Conservation (phyloP, 2,797 vertebrate genomes). For the Octomys mimax region DNA sequence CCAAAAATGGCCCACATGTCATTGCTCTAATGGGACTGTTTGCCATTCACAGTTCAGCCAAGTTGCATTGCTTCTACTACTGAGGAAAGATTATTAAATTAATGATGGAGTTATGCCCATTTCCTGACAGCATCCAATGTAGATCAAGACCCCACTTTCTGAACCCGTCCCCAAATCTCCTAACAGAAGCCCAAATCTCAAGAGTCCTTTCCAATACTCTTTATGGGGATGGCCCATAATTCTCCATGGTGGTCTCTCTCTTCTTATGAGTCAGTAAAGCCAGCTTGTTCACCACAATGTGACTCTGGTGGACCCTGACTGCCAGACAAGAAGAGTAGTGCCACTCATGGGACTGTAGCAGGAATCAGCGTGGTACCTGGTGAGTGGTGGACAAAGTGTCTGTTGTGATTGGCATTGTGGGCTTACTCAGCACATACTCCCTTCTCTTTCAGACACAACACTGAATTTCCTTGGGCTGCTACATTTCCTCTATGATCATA, state of each 20-base stretch:
- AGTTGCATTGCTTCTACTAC: not conserved
- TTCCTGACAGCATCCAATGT: not conserved
- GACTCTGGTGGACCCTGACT: not conserved
- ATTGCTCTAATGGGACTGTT: accelerated
- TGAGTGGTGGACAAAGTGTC: not conserved
- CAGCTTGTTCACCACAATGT: not conserved
- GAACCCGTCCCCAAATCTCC: not conserved
- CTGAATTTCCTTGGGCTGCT: not conserved
- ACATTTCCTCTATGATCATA: not conserved
- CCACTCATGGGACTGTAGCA: not conserved
- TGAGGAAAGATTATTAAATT: not conserved
- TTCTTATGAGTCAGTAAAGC: too few species aligned
- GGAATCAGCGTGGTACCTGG: not conserved
- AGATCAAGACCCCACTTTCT: not conserved
- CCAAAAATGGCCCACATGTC: not conserved
- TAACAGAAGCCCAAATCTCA: too few species aligned
- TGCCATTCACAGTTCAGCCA: not conserved
- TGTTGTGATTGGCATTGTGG: too few species aligned
- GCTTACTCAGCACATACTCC: not conserved
- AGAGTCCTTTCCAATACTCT: not conserved
- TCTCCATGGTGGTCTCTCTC: not conserved
- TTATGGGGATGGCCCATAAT: not conserved
- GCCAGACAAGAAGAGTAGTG: not conserved
- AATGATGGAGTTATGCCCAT: not conserved
- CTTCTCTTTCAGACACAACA: not conserved